A percentile compares a stretch with the other conserved stretches of the same genome.
Conservation (phyloP, 2,888 invertebrate genomes). For the Drepanosiphum platanoidis region DNA sequence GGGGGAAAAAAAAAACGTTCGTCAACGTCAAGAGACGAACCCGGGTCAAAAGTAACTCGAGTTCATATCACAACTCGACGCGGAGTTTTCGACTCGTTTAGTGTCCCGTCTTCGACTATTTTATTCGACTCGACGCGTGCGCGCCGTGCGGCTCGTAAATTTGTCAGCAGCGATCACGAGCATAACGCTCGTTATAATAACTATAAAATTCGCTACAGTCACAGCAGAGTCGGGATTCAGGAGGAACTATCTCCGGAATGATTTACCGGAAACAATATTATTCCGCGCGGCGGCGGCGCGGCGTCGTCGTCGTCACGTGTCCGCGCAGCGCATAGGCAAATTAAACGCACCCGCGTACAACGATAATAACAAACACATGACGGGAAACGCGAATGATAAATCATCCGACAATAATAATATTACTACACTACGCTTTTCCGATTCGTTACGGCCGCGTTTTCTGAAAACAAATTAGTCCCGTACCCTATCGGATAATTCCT, state of each 20-base stretch:
- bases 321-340: slow-evolving; percentile 21
- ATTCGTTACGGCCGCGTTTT: slow-evolving; percentile 32
- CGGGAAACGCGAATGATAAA: slow-evolving; percentile 44
- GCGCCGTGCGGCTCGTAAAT: slow-evolving; percentile 6
- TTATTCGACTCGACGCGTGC: no score
- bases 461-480: slow-evolving; percentile 5
- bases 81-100: no score
- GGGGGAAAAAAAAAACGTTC: no score
- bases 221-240: slow-evolving; percentile 6
- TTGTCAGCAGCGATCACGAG: slow-evolving; percentile 3
- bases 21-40: no score
- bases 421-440: background rate
- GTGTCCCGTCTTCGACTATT: no score
- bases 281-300: slow-evolving; percentile 15
- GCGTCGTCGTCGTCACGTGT: background rate
- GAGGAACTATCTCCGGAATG: slow-evolving; percentile 28
- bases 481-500: background rate
- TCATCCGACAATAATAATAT: background rate
- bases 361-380: slow-evolving; percentile 53
- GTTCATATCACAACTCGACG: no score
- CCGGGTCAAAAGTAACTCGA: no score
- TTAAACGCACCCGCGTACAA: slow-evolving; percentile 53
- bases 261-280: slow-evolving; percentile 43
- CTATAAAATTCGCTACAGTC: slow-evolving; percentile 11
- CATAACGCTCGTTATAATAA: no score